phyloP scores from a whole-genome alignment of 1,140 invertebrate genomes.

The Asbolus verrucosus region DNA sequence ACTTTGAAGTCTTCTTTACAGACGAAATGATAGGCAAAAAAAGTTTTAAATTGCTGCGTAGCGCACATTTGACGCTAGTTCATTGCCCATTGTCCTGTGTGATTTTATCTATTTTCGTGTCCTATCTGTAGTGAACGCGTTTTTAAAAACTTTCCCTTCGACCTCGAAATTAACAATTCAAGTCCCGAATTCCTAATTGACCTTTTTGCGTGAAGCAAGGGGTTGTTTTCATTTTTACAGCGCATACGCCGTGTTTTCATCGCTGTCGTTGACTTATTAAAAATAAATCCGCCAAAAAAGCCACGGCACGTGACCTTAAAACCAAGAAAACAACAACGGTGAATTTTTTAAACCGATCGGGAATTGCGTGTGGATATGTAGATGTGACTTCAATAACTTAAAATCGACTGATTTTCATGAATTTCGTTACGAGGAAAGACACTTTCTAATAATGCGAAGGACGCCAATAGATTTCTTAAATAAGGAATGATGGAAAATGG shows the following conservation, averaged over 20 bases:
- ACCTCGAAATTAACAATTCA: too few relatives aligned
- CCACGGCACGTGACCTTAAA: constrained; percentile 5
- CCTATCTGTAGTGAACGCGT: too few relatives aligned
- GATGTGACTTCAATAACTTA: constrained; percentile 26
- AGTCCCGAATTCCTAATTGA: too few relatives aligned
- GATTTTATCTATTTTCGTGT: too few relatives aligned
- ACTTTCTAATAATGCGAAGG: constrained; percentile 25
- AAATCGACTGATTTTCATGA: constrained; percentile 29
- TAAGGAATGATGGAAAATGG: constrained; percentile 7
- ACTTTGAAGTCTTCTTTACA: too few relatives aligned
- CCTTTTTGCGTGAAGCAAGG: too few relatives aligned
- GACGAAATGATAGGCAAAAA: too few relatives aligned
- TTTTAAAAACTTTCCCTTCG: too few relatives aligned
- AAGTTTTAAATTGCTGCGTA: too few relatives aligned
- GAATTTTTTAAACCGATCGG: constrained; percentile 19
- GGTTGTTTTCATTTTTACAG: neutral
- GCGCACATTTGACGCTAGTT: too few relatives aligned
- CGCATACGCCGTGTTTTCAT: neutral
- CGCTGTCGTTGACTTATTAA: constrained; percentile 6
- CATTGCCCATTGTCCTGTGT: too few relatives aligned
- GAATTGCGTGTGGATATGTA: constrained; percentile 19
- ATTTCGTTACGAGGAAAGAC: constrained; percentile 27
- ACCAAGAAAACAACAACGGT: constrained; percentile 1
- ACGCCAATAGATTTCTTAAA: neutral
- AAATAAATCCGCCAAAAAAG: constrained; percentile 21